A percentile compares a stretch with the other conserved stretches of the same genome.
phyloP scores from a whole-genome alignment of 2,113 vertebrate species.

The Cynocephalus volans region DNA sequence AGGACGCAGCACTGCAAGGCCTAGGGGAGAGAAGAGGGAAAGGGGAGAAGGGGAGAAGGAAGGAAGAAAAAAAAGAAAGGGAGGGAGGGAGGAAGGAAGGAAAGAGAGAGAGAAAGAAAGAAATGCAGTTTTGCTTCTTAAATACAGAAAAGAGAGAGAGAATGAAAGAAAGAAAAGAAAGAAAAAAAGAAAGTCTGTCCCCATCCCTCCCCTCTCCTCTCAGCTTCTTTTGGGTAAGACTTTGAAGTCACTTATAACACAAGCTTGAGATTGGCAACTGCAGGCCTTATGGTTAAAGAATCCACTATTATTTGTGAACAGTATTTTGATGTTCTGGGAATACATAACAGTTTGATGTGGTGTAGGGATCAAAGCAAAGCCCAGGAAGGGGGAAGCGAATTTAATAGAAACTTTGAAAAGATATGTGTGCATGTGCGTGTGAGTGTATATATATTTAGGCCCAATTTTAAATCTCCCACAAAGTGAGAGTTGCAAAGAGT shows the following conservation, averaged over 20 bases:
- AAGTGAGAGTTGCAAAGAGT: neutral
- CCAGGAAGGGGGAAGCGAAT: neutral
- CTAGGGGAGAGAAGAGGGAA: neutral
- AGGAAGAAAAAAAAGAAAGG: no score
- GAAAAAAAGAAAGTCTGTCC: neutral
- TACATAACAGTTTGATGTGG: neutral
- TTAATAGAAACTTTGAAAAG: neutral
- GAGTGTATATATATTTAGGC: neutral
- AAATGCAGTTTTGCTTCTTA: no score
- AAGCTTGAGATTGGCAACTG: neutral
- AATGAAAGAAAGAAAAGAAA: neutral
- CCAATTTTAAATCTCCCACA: neutral
- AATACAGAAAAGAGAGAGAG: no score
- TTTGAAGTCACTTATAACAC: neutral
- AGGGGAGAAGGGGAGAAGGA: no score
- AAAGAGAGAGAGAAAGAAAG: no score
- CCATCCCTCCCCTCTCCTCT: neutral
- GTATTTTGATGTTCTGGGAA: neutral
- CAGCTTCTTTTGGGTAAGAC: neutral
- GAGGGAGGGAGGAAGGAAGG: no score
- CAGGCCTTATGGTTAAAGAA: neutral
- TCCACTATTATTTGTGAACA: neutral
- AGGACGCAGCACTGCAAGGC: neutral
- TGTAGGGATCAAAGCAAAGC: neutral
- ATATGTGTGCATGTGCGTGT: fast-evolving